Evolutionary conservation across 2,888 invertebrate genomes (phyloP).

Genomic region (Polylopha cassiicola): DNA sequence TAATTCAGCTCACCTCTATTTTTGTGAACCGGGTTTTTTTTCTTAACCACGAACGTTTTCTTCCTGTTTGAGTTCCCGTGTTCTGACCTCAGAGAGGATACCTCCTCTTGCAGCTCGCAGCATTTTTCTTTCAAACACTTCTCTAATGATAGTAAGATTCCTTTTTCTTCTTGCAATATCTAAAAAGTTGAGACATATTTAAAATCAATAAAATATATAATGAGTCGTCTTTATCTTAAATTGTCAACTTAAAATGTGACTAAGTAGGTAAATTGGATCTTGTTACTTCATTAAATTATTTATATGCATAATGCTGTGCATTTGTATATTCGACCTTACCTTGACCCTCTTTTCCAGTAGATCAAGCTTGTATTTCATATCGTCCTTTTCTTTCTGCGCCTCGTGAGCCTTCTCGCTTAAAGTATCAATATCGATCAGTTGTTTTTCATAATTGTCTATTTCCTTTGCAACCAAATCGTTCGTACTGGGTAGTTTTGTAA

Average conservation of each 20-base stretch:
- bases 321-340: slow-evolving; percentile 48
- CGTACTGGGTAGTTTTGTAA: slow-evolving; percentile 79
- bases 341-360: slow-evolving; percentile 84
- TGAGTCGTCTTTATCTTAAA: no score
- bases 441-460: slow-evolving; percentile 85
- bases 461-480: slow-evolving; percentile 81
- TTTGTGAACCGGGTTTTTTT: slow-evolving; percentile 60
- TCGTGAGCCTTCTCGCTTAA: slow-evolving; percentile 83
- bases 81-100: slow-evolving; percentile 77
- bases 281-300: no score
- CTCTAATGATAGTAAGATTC: slow-evolving; percentile 83
- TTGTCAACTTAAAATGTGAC: no score
- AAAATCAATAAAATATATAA: no score
- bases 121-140: slow-evolving; percentile 86
- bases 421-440: slow-evolving; percentile 87
- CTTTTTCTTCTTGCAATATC: slow-evolving; percentile 87
- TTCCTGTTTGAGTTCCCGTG: slow-evolving; percentile 67
- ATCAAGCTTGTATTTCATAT: slow-evolving; percentile 81
- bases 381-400: slow-evolving; percentile 81
- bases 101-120: slow-evolving; percentile 85
- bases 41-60: slow-evolving; percentile 71
- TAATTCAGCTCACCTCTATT: slow-evolving; percentile 56
- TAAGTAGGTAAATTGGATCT: no score
- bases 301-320: no score
- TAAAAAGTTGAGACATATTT: slow-evolving; percentile 38